phyloP scores from a whole-genome alignment of 2,113 vertebrate species.

The Labeo rohita region DNA sequence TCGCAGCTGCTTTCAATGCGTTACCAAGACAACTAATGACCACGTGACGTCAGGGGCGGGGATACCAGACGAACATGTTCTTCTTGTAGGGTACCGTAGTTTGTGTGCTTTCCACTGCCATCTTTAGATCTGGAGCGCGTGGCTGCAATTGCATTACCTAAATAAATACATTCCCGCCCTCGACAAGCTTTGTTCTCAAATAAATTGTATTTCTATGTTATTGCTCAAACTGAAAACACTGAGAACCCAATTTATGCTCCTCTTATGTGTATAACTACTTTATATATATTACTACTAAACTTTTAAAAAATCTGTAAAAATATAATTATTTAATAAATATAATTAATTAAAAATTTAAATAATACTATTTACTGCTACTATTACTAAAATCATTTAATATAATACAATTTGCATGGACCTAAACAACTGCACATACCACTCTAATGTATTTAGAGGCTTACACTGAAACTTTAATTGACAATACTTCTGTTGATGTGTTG shows the following conservation, averaged over 20 bases:
- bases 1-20: slow-evolving; percentile 65
- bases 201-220: background rate
- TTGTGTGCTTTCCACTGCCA: background rate
- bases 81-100: background rate
- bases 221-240: background rate
- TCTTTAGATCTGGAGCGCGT: background rate
- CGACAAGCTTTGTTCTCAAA: background rate
- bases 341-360: background rate
- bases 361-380: background rate
- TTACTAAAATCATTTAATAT: background rate
- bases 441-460: background rate
- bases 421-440: background rate
- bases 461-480: background rate
- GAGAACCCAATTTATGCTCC: background rate
- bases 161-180: background rate
- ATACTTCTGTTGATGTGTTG: background rate
- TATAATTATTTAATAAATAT: background rate
- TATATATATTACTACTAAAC: background rate
- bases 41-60: slow-evolving; percentile 50
- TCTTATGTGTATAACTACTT: background rate
- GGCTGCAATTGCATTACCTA: background rate
- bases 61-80: background rate
- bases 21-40: slow-evolving; percentile 61
- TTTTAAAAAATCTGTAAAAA: background rate
- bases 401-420: background rate